Evolutionary conservation across 2,113 vertebrate species (phyloP).

Genomic region (Sula dactylatra): DNA sequence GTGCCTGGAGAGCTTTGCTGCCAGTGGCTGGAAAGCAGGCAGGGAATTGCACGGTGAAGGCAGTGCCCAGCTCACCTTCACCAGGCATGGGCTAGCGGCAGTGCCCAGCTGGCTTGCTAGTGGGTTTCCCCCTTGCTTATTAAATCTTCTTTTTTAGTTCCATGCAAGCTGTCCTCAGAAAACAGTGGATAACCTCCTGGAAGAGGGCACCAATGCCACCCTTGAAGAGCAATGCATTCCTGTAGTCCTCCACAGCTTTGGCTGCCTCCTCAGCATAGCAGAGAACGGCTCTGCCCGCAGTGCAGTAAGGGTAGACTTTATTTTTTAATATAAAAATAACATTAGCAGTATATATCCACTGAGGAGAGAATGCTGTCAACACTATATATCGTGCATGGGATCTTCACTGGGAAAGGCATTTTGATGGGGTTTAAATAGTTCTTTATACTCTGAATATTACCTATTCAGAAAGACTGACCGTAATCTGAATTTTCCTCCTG

Average conservation of each 20-base stretch:
- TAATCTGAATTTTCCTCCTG: not conserved
- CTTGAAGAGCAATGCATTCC: not conserved
- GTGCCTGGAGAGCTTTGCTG: not conserved
- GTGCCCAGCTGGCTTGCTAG: fast-evolving
- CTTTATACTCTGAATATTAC: not conserved
- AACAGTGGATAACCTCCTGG: not conserved
- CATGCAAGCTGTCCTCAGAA: not conserved
- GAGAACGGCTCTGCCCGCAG: not conserved
- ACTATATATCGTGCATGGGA: not conserved
- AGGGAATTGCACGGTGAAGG: not conserved
- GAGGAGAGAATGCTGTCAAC: not conserved
- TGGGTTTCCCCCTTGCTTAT: not conserved
- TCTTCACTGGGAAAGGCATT: not conserved
- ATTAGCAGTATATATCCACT: not conserved
- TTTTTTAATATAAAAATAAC: not conserved
- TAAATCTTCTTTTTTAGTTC: not conserved
- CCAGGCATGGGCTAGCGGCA: not conserved
- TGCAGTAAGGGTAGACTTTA: not conserved
- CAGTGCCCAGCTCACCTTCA: not conserved
- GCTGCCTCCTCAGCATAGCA: not conserved
- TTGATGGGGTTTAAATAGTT: not conserved
- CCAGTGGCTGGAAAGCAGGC: not conserved
- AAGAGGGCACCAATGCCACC: not conserved
- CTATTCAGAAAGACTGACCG: not conserved
- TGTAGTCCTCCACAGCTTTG: not conserved